Conservation (phyloP, 2,888 invertebrate genomes). For the Cheiracanthium punctorium region DNA sequence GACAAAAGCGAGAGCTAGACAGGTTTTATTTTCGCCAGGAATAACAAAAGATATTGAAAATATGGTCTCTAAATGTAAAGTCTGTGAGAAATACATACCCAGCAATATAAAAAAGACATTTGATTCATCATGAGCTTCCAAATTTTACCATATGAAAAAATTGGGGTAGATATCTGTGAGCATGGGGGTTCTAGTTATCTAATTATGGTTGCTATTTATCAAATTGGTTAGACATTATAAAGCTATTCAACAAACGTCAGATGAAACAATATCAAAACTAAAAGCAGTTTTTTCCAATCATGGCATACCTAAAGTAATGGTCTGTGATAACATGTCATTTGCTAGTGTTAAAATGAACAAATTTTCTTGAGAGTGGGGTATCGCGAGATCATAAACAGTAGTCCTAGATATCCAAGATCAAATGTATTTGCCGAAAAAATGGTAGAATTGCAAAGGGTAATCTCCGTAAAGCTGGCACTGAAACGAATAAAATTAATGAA, state of each 20-base stretch:
- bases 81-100: not conserved
- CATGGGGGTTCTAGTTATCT: not conserved
- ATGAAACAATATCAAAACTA: slow-evolving; percentile 14
- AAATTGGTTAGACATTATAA: slow-evolving; percentile 21
- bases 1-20: not conserved
- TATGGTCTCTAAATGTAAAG: not conserved
- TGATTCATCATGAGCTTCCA: not conserved
- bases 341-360: not conserved
- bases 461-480: not conserved
- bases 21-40: slow-evolving; percentile 12
- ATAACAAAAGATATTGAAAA: not conserved
- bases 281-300: slow-evolving; percentile 15
- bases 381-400: slow-evolving; percentile 1
- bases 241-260: slow-evolving; percentile 8
- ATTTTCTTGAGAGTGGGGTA: not conserved
- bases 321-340: slow-evolving; percentile 5
- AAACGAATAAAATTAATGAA: not conserved
- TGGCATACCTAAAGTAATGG: not conserved
- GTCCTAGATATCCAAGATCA: not conserved
- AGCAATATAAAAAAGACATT: not conserved
- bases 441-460: not conserved
- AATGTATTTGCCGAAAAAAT: not conserved
- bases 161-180: slow-evolving; percentile 6
- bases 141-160: slow-evolving; percentile 10
- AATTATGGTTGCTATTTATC: not conserved